Percentiles rank a stretch among this genome's conserved stretches.
Conservation (phyloP, 92 coral and sea anemone genomes). For the Phenganax subtilis region DNA sequence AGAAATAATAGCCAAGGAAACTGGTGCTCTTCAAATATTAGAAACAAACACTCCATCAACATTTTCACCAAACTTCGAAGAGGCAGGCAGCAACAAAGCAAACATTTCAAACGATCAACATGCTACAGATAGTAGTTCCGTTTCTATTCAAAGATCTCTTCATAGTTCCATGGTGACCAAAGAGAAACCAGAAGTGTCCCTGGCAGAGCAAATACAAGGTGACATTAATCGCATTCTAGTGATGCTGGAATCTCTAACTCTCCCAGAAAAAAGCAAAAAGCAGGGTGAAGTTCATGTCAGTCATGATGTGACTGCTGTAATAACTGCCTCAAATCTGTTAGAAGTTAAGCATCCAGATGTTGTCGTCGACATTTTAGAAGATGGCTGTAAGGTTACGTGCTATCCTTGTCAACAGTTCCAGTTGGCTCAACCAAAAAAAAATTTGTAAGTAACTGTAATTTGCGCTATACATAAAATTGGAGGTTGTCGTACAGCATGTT, state of each 20-base stretch:
- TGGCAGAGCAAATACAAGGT: constrained; percentile 24
- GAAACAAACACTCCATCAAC: constrained; percentile 15
- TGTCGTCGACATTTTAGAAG: constrained; percentile 28
- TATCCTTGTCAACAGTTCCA: constrained; percentile 34
- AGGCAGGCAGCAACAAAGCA: not conserved
- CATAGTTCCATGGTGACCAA: constrained; percentile 17
- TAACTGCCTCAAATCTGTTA: constrained; percentile 39
- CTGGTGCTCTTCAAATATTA: constrained; percentile 20
- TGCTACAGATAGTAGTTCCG: constrained; percentile 11
- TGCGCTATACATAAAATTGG: not conserved
- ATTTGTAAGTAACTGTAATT: constrained; percentile 10
- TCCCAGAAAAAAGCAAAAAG: constrained; percentile 24
- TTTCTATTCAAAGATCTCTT: constrained; percentile 19
- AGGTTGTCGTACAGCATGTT: constrained; percentile 1
- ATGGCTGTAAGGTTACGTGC: constrained; percentile 40
- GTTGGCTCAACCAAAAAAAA: constrained; percentile 13
- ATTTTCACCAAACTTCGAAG: not conserved
- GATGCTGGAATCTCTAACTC: constrained; percentile 34
- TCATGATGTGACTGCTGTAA: constrained; percentile 29
- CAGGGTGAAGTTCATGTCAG: constrained; percentile 2
- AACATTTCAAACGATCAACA: not conserved
- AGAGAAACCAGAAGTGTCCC: constrained; percentile 26
- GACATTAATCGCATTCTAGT: constrained; percentile 25
- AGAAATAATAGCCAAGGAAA: constrained; percentile 14
- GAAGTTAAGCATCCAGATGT: constrained; percentile 30